These are phyloP conservation scores for Antheraea yamamai DNA, from an alignment of 2,888 invertebrate genomes.

Conservation along the genomic window DNA sequence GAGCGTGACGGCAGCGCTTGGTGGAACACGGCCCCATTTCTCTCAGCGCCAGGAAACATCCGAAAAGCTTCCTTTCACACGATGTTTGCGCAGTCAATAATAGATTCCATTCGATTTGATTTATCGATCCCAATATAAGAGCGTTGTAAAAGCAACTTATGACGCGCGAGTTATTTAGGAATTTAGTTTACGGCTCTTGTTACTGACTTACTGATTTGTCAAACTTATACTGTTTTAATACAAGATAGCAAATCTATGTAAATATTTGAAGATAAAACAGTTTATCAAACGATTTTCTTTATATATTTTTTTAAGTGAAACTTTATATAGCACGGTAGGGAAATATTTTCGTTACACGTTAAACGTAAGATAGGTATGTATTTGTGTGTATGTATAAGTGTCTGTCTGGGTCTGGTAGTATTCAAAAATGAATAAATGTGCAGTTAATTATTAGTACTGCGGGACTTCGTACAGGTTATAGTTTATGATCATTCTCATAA, in stretches of 20 bases:
- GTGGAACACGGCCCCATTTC: conserved; percentile 67
- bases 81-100: conserved; percentile 77
- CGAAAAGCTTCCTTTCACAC: conserved; percentile 71
- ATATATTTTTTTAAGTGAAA: no score
- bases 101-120: conserved; percentile 67
- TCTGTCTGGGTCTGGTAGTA: no score
- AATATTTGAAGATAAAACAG: no score
- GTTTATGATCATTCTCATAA: no score
- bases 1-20: conserved; percentile 57
- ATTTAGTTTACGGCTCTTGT: not conserved
- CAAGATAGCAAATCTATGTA: not conserved
- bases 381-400: no score
- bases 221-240: not conserved
- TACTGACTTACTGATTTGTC: not conserved
- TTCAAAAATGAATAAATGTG: no score
- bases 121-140: conserved; percentile 56
- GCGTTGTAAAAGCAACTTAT: conserved; percentile 50
- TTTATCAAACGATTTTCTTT: no score
- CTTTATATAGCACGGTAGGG: no score
- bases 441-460: no score
- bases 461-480: no score
- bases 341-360: no score
- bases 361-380: no score
- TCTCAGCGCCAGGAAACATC: conserved; percentile 71
- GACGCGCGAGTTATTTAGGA: conserved; percentile 36